phyloP scores from a whole-genome alignment of 2,113 vertebrate genomes.

The Eonycteris spelaea region DNA sequence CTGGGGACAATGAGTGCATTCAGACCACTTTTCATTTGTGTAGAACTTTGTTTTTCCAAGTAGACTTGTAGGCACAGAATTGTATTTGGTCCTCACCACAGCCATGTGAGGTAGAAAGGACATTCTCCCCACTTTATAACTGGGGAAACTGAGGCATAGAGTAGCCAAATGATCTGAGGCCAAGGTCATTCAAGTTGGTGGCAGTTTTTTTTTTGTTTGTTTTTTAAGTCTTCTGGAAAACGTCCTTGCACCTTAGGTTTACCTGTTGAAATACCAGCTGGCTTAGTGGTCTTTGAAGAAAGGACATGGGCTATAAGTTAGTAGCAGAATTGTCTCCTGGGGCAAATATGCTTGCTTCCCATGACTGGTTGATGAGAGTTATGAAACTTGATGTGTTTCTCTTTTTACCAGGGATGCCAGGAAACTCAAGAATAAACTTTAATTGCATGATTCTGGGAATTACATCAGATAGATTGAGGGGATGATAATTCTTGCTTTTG shows the following conservation, averaged over 20 bases:
- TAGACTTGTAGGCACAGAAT: neutral
- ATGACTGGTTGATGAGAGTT: neutral
- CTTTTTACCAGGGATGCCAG: neutral
- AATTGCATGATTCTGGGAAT: neutral
- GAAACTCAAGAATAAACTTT: constrained; percentile 13
- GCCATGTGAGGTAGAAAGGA: neutral
- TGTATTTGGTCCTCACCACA: neutral
- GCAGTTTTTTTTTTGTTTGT: neutral
- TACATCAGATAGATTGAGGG: neutral
- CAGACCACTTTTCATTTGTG: neutral
- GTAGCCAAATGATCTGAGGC: neutral
- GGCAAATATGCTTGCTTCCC: neutral
- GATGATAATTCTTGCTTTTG: neutral
- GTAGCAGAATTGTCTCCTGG: neutral
- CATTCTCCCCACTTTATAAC: neutral
- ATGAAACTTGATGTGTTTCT: neutral
- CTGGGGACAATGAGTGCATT: neutral
- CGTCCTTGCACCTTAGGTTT: neutral
- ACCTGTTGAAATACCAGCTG: neutral
- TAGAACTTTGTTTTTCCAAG: neutral
- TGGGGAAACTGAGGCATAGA: neutral
- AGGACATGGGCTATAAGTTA: neutral
- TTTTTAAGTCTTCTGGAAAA: neutral
- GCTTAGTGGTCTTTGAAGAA: neutral
- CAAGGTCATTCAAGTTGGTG: neutral